A percentile compares a stretch with the other conserved stretches of the same genome.
These are phyloP conservation scores for Perccottus glenii DNA, from an alignment of 2,113 vertebrate species.

Conservation along the genomic window DNA sequence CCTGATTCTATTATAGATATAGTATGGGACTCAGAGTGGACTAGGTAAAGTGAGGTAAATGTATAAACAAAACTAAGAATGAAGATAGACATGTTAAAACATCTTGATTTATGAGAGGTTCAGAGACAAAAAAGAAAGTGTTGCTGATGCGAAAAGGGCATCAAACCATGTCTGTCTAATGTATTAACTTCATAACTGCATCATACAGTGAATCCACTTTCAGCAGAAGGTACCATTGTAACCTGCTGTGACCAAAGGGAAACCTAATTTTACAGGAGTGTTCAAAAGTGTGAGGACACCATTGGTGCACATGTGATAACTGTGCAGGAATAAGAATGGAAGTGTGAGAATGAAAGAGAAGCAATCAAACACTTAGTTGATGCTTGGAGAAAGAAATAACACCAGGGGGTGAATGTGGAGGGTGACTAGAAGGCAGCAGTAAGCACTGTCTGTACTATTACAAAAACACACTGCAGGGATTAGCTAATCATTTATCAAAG, in stretches of 20 bases:
- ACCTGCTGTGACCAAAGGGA: not conserved
- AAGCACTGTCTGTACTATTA: slow-evolving; percentile 3
- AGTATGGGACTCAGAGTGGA: not conserved
- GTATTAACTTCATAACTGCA: not conserved
- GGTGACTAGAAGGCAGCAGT: slow-evolving; percentile 8
- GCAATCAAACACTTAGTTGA: slow-evolving; percentile 29
- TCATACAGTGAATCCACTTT: slow-evolving; percentile 31
- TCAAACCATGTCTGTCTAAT: too few relatives aligned
- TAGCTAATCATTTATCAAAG: slow-evolving; percentile 56
- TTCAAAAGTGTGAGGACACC: slow-evolving; percentile 11
- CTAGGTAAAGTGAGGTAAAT: not conserved
- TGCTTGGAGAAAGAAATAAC: slow-evolving; percentile 28
- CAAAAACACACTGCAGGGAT: not conserved
- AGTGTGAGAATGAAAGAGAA: slow-evolving; percentile 35
- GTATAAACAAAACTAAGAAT: too few relatives aligned
- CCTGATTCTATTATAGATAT: slow-evolving; percentile 2
- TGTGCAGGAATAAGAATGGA: slow-evolving; percentile 16
- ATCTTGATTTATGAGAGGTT: not conserved
- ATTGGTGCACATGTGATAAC: slow-evolving; percentile 24
- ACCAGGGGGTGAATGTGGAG: not conserved
- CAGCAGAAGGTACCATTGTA: slow-evolving; percentile 29
- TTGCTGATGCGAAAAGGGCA: too few relatives aligned
- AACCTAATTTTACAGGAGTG: slow-evolving; percentile 22
- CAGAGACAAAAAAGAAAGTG: slow-evolving; percentile 2
- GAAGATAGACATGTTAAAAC: not conserved